Evolutionary conservation across 2,888 invertebrate species (phyloP).

Genomic region (Drosophila basisetae): DNA sequence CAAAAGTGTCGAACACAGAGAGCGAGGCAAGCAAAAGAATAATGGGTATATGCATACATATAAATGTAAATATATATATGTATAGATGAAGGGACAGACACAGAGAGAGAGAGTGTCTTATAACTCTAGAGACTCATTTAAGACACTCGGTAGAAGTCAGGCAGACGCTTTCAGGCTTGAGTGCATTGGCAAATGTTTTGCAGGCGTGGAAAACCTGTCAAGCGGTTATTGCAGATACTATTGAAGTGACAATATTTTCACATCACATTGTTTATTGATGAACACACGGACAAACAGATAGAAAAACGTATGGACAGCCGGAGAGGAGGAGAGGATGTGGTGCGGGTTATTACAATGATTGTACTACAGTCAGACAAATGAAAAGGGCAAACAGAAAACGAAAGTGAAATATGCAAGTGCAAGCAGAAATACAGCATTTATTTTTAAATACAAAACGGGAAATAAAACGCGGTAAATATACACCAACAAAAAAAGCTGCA

Average conservation of each 20-base stretch:
- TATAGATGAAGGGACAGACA: not conserved
- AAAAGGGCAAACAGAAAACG: not conserved
- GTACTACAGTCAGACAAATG: not conserved
- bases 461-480: not conserved
- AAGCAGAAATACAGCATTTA: not conserved
- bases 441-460: not conserved
- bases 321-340: not conserved
- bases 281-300: constrained; percentile 9
- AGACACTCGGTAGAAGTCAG: not conserved
- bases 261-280: constrained; percentile 53
- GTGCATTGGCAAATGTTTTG: constrained; percentile 43
- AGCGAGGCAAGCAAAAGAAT: not conserved
- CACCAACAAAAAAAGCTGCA: not conserved
- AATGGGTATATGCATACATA: not conserved
- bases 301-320: not conserved
- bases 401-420: not conserved
- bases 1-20: not conserved
- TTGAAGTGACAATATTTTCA: constrained; percentile 45
- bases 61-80: not conserved
- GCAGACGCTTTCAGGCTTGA: constrained; percentile 22
- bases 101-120: not conserved
- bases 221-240: constrained; percentile 57
- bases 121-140: not conserved
- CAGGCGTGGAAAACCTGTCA: constrained; percentile 36
- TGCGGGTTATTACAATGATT: not conserved